These are phyloP conservation scores for Cinclus cinclus DNA, from an alignment of 2,113 vertebrate species.

Conservation along the genomic window DNA sequence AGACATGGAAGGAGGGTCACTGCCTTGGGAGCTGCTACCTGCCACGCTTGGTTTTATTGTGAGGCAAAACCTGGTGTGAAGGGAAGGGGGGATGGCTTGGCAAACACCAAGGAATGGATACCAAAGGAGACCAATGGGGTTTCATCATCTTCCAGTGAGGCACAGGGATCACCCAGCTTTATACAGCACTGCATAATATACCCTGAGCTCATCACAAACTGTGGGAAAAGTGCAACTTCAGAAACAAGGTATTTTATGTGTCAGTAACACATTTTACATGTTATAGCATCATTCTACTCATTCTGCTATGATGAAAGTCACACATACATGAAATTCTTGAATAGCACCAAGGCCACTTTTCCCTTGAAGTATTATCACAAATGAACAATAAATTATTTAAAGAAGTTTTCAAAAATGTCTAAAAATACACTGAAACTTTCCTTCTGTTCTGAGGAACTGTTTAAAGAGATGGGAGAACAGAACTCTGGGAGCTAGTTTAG, in stretches of 20 bases:
- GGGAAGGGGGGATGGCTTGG: not conserved
- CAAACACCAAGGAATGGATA: not conserved
- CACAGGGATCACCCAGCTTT: not conserved
- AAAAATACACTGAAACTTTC: not conserved
- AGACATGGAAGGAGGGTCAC: not conserved
- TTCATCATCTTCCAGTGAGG: not conserved
- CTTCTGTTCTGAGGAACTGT: not conserved
- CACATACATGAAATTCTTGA: accelerated
- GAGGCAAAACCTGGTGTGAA: not conserved
- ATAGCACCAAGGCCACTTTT: not conserved
- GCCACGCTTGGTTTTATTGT: accelerated
- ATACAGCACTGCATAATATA: not conserved
- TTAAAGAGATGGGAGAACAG: not conserved
- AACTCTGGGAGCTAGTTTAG: not conserved
- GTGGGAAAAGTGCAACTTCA: not conserved
- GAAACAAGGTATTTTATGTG: not conserved
- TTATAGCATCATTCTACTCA: not conserved
- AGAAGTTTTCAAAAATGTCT: not conserved
- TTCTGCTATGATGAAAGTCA: not conserved
- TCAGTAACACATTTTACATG: not conserved
- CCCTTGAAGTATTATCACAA: not conserved
- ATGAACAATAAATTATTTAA: not conserved
- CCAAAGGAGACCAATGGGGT: not conserved
- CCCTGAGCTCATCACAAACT: not conserved
- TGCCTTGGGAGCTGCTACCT: not conserved